phyloP scores from a whole-genome alignment of 2,113 vertebrate species.

The Hyla sarda region DNA sequence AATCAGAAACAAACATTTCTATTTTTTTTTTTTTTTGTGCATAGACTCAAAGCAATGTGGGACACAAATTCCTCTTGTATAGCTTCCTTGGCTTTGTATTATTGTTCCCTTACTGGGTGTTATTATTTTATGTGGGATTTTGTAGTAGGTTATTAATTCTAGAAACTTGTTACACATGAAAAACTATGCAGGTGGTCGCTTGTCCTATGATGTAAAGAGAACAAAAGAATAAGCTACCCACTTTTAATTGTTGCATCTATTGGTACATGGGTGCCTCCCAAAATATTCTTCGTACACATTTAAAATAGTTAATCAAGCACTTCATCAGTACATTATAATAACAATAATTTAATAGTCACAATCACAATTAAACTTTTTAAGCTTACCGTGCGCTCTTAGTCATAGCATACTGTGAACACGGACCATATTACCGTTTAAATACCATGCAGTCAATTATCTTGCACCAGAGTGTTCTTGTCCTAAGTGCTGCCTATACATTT shows the following conservation, averaged over 20 bases:
- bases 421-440: background rate
- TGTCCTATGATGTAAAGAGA: background rate
- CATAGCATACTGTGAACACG: background rate
- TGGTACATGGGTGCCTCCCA: background rate
- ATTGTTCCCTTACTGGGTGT: background rate
- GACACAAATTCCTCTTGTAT: background rate
- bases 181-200: background rate
- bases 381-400: background rate
- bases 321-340: background rate
- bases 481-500: background rate
- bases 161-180: background rate
- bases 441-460: background rate
- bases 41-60: background rate
- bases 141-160: background rate
- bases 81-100: background rate
- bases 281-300: background rate
- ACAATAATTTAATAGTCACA: no score
- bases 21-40: slow-evolving; percentile 20
- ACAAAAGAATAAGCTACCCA: background rate
- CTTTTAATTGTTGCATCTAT: background rate
- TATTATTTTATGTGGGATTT: background rate
- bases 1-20: background rate
- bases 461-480: background rate
- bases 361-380: background rate
- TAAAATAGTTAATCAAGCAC: background rate